These are phyloP conservation scores for Sminthurinus signatus DNA, from an alignment of 1,140 invertebrate species.

Conservation along the genomic window DNA sequence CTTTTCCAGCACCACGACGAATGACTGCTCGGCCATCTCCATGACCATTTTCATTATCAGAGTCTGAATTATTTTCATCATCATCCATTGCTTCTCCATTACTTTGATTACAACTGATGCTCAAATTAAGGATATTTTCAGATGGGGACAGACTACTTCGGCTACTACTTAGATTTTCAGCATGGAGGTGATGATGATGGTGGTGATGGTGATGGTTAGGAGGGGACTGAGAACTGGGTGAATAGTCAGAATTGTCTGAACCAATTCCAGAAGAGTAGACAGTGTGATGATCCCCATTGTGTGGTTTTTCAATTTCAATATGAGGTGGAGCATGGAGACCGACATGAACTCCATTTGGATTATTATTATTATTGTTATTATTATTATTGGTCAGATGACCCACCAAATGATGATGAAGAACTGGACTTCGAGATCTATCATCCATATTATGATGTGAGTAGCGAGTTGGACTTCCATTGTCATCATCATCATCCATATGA, in stretches of 20 bases:
- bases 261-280: constrained; percentile 20
- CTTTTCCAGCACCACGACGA: background rate
- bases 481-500: constrained; percentile 13
- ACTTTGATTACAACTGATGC: constrained; percentile 46
- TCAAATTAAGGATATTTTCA: constrained; percentile 41
- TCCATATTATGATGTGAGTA: constrained; percentile 29
- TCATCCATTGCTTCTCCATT: constrained; percentile 40
- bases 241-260: constrained; percentile 23
- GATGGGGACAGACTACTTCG: constrained; percentile 37
- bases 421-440: constrained; percentile 32
- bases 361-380: constrained; percentile 18
- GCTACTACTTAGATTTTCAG: constrained; percentile 33
- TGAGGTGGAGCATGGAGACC: background rate
- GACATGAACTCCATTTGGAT: background rate
- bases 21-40: constrained; percentile 4
- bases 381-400: constrained; percentile 9
- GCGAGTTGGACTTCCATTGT: constrained; percentile 12
- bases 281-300: constrained; percentile 25
- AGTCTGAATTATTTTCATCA: constrained; percentile 26
- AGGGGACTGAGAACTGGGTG: constrained; percentile 11
- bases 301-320: constrained; percentile 33
- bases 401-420: constrained; percentile 20
- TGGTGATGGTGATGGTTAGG: background rate
- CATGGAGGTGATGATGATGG: constrained; percentile 2
- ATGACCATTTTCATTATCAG: background rate